Evolutionary conservation across 2,797 vertebrate genomes (phyloP), one percentile per base, ranked within the genome.

Genomic region (Sciurus carolinensis): DNA sequence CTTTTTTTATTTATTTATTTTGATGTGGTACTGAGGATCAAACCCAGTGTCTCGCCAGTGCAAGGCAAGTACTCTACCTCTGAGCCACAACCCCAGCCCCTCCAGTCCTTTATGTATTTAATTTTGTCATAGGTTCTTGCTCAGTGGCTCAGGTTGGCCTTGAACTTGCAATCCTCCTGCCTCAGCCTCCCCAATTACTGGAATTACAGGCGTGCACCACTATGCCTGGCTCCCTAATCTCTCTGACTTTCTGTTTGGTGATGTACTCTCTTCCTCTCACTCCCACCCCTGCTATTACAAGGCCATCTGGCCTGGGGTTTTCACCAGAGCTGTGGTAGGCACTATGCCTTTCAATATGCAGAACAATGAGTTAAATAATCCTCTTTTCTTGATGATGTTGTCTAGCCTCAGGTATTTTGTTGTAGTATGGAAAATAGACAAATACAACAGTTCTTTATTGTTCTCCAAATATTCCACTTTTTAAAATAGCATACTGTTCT

Each of bases 381-480:
- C 15, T 82, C 39, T 50, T 82, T 82, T 86, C 36, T 72, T 72
- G 17, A 72, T 44, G 72, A 81, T n/a, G 30, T 15, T 47, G 71
- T 11, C 36, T 30, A 62, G 77, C 9, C 42, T 20, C 1, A 14
- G 13, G 33, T 47, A 62, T 82, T 90, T 82, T 59, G 20, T 47
- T 52, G 30, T 42, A 57, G 36, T 73, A 57, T 87, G 52, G 17
- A 87, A 59, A 59, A 42, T 36, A 87, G 52, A 44, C 52, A 7
- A 18, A 28, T 42, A 36, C 5, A 57, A 17, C 26, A n/a, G 50
- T 42, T 75, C n/a, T 44, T 75, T 89, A 67, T 76, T 75, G 69
- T 52, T 80, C n/a, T 80, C 18, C 28, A 52, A 39, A 39, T 88
- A 84, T 94, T 90, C 36, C 15, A 22, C 57, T 76, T 84, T 93